Base-by-base conservation (phyloP, 2,888 invertebrate genomes). In the Sphinx pinastri region DNA sequence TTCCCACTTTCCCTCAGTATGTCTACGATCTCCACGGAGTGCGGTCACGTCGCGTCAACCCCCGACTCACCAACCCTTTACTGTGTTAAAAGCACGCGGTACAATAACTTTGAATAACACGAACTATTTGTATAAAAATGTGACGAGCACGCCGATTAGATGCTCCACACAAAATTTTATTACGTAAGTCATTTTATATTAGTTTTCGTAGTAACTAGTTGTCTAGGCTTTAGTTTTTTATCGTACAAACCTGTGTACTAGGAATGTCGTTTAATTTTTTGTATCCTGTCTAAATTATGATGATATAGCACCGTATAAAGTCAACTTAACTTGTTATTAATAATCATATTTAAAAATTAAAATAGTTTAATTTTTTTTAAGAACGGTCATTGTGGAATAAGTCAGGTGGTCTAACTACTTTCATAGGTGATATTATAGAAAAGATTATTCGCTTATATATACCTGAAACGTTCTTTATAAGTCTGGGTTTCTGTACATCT, bases 1-100 rank as follows among this genome's bases (percentile, higher is more conserved):
- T 90, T 88, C 85, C 82, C 83, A 85, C 80, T 85, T 86, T 84
- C 77, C 84, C 79, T 77, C 85, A 91, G 91, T 91, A 77, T 76
- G 84, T 83, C 83, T 86, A 76, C 81, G 80, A 76, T 84, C 76
- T 76, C 78, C 73, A 70, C 70, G 68, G 76, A 47, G 59, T 71
- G 81, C 75, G 86, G 78, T 70, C 72, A 51, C 55, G 69, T 31
- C 52, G 60, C 47, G 55, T 19, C 16, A 19, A 5, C 25, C 11
- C 63, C n/a, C 45, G 49, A 51, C 19, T 16, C 16, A 45, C 31
- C 19, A 57, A 74, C 74, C 76, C 75, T 75, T 38, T 45, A 71
- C 70, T 73, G 59, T 73, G 72, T 73, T 73, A 68, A 69, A 71
- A 72, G 70, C 74, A 76, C 78, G 77, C 73, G 74, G 76, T 73